Conservation (phyloP, 2,797 vertebrate genomes). For the Catamblyrhynchus diadema region DNA sequence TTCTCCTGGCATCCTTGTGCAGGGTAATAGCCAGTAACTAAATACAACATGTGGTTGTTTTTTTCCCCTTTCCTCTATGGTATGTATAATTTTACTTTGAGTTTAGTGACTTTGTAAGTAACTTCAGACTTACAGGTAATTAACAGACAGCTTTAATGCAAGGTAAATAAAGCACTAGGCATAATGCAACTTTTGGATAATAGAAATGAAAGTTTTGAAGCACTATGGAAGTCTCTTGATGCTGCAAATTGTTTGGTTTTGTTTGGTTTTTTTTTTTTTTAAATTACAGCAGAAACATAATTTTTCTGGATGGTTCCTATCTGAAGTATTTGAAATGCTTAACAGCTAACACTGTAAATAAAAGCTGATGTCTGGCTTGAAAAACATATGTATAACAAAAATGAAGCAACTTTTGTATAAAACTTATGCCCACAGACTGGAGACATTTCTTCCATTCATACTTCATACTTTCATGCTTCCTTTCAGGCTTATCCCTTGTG, state of each 20-base stretch:
- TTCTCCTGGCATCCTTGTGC: neutral
- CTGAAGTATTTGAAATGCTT: neutral
- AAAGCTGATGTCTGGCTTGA: neutral
- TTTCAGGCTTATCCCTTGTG: neutral
- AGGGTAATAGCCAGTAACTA: neutral
- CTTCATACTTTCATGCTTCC: neutral
- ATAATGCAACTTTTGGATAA: neutral
- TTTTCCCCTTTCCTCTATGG: fast-evolving
- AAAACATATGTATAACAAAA: neutral
- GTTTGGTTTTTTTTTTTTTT: neutral
- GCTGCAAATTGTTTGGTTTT: neutral
- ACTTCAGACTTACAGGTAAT: too few species aligned
- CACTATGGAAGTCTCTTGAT: neutral
- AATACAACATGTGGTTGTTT: neutral
- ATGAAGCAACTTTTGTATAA: neutral
- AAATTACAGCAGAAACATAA: neutral
- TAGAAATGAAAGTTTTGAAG: neutral
- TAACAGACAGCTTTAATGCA: neutral
- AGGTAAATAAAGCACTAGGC: neutral
- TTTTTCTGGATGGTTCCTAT: neutral
- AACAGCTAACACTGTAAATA: neutral
- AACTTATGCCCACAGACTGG: neutral
- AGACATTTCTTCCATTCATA: neutral
- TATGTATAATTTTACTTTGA: neutral
- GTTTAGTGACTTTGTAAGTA: neutral